Base-by-base conservation (phyloP, 2,888 invertebrate species). In the Ophion obscuratus region DNA sequence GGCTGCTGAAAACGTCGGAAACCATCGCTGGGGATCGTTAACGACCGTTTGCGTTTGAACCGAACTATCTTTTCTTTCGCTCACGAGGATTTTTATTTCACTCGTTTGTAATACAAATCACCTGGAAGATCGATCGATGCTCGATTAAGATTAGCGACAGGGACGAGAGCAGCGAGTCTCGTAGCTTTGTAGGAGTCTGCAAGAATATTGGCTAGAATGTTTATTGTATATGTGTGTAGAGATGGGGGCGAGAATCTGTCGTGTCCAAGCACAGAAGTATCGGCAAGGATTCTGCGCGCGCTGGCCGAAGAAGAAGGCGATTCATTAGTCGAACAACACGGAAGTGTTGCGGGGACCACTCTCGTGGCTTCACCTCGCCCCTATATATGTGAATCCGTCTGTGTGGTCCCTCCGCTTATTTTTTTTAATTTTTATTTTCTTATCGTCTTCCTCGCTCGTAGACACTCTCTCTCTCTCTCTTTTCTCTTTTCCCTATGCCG, bases 251-350 rank as follows among this genome's bases (percentile, higher is more conserved):
- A 88, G 87, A 88, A 67, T 80, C 57, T 14, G 47, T 83, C 81
- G 81, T 81, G 66, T 80, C 79, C 67, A 40, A 20, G 47, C 24
- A 44, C 75, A 36, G 14, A 47, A 85, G 85, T 61, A 62, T 66
- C 83, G 20, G 74, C 79, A 40, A 85, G 83, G 85, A 86, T 74
- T 82, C 78, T 64, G 20, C 44, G 64, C 44, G 70, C 53, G 31
- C 1, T 44, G 79, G 82, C 82, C 85, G 87, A 87, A 89, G 88
- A 90, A 85, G 87, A 90, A 91, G 92, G 91, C 93, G 91, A 93
- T 94, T 94, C 94, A 94, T 94, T 94, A 94, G 93, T 93, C 92
- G 93, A 93, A 94, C 93, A 94, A 94, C 92, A 92, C 92, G 93
- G 92, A 92, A 92, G 92, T 92, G 92, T 91, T 90, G 88, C 36